Evolutionary conservation across 2,113 vertebrate species (phyloP), one percentile per base, ranked within the genome.

Genomic region (Brachyistius frenatus): DNA sequence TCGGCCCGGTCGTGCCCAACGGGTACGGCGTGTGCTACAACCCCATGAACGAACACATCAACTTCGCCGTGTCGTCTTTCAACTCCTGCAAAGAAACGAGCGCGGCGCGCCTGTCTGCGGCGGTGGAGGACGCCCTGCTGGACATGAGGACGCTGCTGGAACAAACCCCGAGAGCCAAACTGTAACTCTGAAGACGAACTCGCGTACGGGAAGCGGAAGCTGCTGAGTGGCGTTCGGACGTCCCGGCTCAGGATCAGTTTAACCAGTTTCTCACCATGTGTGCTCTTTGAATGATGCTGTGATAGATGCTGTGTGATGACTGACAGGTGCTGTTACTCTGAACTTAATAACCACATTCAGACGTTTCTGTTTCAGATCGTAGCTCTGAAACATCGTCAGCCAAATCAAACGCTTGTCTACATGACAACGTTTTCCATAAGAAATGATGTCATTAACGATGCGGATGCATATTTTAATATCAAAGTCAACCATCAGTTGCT

Each of bases 21-120:
- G 98, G 98, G n/a, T 99, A 99, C 0, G 98, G 97, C 0, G 65
- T 99, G n/a, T 99, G 98, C 93, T 99, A 99, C 76, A 99, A 99
- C 84, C 98, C 98, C 0, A 96, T 97, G 97, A 90, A 95, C 3
- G 76, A 95, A 0, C 97, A 99, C 82, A 96, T 99, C 88, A 99
- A 98, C 93, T 97, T 98, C 16, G 94, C 97, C 0, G 85, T 99
- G 78, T 97, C 98, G 0, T 95, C 98, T 5, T 98, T 96, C 90
- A 99, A 97, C 94, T 94, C 95, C 90, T 99, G 97, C 2, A 88
- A 92, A 0, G 96, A 98, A 39, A 99, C 98, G 1, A 95, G 94
- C 0, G 93, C 96, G 0, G 89, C 89, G 0, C 92, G 75, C 50
- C 84, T 99, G 93, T 93, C 95, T 0, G 94, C 93, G 61, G 95